A percentile compares a stretch with the other conserved stretches of the same genome.
Evolutionary conservation across 1,140 invertebrate species (phyloP).

Genomic region (Camponotus floridanus): DNA sequence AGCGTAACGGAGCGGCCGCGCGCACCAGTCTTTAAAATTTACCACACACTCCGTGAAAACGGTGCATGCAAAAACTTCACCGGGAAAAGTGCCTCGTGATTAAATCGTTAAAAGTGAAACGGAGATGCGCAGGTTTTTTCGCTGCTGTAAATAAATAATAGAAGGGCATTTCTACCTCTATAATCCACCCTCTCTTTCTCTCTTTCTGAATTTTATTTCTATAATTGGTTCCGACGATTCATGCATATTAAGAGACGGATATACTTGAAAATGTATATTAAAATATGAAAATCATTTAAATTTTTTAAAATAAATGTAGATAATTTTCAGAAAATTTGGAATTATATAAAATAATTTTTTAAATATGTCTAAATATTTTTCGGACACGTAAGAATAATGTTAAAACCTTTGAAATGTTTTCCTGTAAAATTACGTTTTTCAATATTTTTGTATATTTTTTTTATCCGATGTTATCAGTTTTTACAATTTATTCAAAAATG

Average conservation of each 20-base stretch:
- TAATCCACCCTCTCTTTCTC: too few species aligned
- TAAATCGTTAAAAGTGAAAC: background rate
- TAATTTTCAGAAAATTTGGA: too few species aligned
- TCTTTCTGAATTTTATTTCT: background rate
- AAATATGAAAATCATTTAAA: background rate
- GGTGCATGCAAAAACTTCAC: conserved; percentile 18
- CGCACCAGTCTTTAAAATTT: conserved; percentile 50
- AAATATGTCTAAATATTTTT: too few species aligned
- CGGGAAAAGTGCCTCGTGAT: background rate
- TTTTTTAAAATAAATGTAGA: too few species aligned
- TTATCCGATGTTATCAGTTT: too few species aligned
- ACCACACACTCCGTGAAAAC: background rate
- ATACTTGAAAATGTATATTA: background rate
- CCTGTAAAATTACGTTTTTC: too few species aligned
- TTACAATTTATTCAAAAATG: too few species aligned
- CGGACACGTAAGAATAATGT: too few species aligned
- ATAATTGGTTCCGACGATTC: background rate
- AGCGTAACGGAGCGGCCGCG: conserved; percentile 28
- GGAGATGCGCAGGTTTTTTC: background rate
- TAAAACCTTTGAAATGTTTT: too few species aligned
- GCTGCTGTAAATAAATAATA: background rate
- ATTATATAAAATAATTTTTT: too few species aligned
- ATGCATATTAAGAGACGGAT: too few species aligned
- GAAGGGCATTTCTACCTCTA: conserved; percentile 9
- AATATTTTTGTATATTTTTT: too few species aligned